A percentile compares a stretch with the other conserved stretches of the same genome.
Conservation (phyloP, 1,140 invertebrate genomes). For the Protaetia brevitarsis region DNA sequence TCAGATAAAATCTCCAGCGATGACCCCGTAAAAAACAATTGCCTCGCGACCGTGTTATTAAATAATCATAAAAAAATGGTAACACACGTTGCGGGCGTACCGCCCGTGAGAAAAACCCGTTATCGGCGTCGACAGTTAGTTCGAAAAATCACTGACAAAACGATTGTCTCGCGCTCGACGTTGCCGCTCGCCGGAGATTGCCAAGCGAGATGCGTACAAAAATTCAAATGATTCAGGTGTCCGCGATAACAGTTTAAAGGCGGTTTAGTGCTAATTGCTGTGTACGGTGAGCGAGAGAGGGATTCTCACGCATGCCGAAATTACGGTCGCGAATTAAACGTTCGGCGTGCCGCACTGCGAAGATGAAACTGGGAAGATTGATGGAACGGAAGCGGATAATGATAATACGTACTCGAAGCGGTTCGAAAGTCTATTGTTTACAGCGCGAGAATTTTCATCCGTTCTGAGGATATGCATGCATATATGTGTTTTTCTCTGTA, state of each 20-base stretch:
- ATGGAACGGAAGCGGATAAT: slow-evolving; percentile 8
- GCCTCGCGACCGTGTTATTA: slow-evolving; percentile 6
- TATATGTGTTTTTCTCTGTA: neutral
- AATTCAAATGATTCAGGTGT: slow-evolving; percentile 15
- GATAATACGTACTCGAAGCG: neutral
- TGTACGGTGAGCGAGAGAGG: neutral
- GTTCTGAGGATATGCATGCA: neutral
- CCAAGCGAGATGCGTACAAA: neutral
- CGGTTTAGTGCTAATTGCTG: slow-evolving; percentile 5
- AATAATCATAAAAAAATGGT: slow-evolving; percentile 15
- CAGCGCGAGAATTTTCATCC: neutral
- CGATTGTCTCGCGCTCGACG: neutral
- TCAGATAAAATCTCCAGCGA: neutral
- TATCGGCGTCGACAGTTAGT: neutral
- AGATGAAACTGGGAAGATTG: slow-evolving; percentile 8
- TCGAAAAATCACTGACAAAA: slow-evolving; percentile 8
- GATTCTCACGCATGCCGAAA: slow-evolving; percentile 13
- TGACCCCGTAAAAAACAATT: neutral
- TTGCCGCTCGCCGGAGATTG: neutral
- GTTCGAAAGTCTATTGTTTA: slow-evolving; percentile 12
- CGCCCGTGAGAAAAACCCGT: slow-evolving; percentile 13
- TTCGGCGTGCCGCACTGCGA: neutral
- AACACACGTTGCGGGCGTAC: neutral
- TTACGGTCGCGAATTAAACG: slow-evolving; percentile 11
- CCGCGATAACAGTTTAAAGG: neutral